Evolutionary conservation across 2,113 vertebrate genomes (phyloP).

Genomic region (Cygnus buccinator): DNA sequence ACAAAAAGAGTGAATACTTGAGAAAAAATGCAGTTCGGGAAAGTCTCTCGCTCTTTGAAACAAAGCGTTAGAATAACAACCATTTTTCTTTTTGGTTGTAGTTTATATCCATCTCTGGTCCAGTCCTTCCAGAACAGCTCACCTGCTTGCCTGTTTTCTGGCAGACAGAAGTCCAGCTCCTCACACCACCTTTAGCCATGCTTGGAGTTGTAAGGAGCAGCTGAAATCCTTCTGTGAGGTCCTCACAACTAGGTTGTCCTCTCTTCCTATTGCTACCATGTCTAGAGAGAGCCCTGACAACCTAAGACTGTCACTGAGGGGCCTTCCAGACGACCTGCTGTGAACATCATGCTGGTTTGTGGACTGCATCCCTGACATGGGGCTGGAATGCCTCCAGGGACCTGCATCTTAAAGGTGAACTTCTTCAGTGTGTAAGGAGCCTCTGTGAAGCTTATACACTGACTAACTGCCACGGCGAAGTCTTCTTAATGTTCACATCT

Average conservation of each 20-base stretch:
- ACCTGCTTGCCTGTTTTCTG: not conserved
- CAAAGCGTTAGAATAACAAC: not conserved
- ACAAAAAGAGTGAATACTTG: not conserved
- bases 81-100: not conserved
- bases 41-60: not conserved
- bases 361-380: not conserved
- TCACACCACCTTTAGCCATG: not conserved
- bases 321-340: not conserved
- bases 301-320: accelerated
- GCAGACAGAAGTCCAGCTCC: not conserved
- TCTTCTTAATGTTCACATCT: not conserved
- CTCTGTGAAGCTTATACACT: not conserved
- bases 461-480: not conserved
- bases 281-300: not conserved
- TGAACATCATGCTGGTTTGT: not conserved
- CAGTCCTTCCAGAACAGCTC: not conserved
- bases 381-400: not conserved
- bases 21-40: not conserved
- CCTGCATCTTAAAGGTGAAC: not conserved
- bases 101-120: not conserved
- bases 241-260: not conserved
- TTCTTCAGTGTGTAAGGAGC: not conserved
- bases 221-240: not conserved
- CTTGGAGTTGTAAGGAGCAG: not conserved
- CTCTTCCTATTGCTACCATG: not conserved